phyloP scores from a whole-genome alignment of 2,888 invertebrate species.

The Dryomyza anilis region DNA sequence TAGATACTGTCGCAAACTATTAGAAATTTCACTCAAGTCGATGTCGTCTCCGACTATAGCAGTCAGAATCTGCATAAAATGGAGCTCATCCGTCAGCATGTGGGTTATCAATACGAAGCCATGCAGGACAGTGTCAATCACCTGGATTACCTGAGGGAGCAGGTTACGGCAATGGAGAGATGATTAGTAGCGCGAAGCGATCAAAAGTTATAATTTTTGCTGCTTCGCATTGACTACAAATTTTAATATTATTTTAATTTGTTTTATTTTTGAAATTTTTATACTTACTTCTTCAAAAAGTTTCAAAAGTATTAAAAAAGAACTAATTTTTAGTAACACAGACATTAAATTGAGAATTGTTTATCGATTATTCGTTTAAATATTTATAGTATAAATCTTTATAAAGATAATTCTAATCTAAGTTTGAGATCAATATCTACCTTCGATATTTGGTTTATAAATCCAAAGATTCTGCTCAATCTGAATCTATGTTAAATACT shows the following conservation, averaged over 20 bases:
- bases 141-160: slow-evolving; percentile 79
- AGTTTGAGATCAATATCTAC: too few species aligned
- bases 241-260: background rate
- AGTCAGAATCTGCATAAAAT: slow-evolving; percentile 84
- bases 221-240: background rate
- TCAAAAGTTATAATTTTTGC: slow-evolving; percentile 22
- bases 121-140: slow-evolving; percentile 74
- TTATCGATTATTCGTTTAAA: too few species aligned
- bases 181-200: slow-evolving; percentile 58
- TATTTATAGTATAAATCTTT: too few species aligned
- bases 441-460: too few species aligned
- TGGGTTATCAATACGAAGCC: slow-evolving; percentile 83
- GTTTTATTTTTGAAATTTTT: background rate
- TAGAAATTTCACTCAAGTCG: slow-evolving; percentile 81
- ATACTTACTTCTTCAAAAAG: too few species aligned
- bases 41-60: slow-evolving; percentile 78
- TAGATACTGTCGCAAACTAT: slow-evolving; percentile 84
- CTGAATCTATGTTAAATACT: too few species aligned
- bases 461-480: too few species aligned
- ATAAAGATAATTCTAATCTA: too few species aligned
- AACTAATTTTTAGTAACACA: too few species aligned
- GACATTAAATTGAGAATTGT: too few species aligned
- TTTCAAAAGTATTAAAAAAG: too few species aligned
- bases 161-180: slow-evolving; percentile 78
- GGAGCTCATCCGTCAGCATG: slow-evolving; percentile 76